A percentile compares a stretch with the other conserved stretches of the same genome.
Conservation (phyloP, 2,797 vertebrate species). For the Ispidina picta region DNA sequence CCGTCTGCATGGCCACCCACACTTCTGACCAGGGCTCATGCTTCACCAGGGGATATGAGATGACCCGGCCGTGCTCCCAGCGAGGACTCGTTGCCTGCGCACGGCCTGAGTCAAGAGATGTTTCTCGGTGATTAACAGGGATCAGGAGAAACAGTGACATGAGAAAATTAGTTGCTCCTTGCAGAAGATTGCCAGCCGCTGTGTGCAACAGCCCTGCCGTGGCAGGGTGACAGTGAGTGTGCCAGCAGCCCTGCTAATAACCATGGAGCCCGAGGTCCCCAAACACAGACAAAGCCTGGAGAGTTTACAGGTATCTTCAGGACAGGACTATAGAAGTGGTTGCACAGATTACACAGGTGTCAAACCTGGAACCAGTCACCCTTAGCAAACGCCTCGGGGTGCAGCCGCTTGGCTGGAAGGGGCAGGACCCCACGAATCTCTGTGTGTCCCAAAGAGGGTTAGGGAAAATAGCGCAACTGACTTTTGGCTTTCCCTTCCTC, state of each 20-base stretch:
- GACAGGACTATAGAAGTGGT: not conserved
- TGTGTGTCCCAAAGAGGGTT: fast-evolving
- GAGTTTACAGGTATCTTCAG: not conserved
- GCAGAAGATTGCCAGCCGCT: not conserved
- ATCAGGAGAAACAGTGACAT: not conserved
- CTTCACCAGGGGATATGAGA: not conserved
- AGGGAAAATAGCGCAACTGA: not conserved
- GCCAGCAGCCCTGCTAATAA: not conserved
- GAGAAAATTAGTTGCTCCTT: not conserved
- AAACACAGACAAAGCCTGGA: not conserved
- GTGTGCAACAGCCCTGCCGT: not conserved
- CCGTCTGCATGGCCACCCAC: fast-evolving
- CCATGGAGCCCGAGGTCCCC: not conserved
- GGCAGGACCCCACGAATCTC: not conserved
- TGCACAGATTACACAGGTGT: not conserved
- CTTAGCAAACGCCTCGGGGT: fast-evolving
- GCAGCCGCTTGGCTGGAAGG: fast-evolving
- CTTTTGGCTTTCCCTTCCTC: not conserved
- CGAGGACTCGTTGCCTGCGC: fast-evolving
- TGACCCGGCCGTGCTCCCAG: not conserved
- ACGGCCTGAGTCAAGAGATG: fast-evolving
- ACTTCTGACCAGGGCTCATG: too few species aligned
- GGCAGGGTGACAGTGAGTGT: not conserved
- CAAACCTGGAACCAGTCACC: not conserved
- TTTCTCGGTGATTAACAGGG: not conserved